Evolutionary conservation across 2,888 invertebrate species (phyloP), one percentile per base, ranked within the genome.

Genomic region (Andrena bucephala): DNA sequence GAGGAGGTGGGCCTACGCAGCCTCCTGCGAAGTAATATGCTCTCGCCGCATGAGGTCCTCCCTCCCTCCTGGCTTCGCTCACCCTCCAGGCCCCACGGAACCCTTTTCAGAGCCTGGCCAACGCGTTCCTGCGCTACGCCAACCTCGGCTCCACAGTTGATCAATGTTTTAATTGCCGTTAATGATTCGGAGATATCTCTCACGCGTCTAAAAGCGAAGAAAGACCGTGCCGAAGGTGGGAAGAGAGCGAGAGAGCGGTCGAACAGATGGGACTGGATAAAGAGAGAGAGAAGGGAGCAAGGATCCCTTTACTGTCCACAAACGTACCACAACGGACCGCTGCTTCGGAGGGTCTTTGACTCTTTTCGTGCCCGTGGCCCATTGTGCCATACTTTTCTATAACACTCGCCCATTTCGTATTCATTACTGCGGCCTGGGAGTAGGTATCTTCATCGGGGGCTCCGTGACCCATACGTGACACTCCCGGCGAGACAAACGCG

Each of bases 21-120:
- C 90, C 91, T 92, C 90, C 91, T 91, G 92, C 90, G 87, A 92
- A 92, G 92, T 92, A 92, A 92, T 92, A 92, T 92, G 90, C 92
- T 91, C 92, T 90, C 92, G 85, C 92, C 85, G 88, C 92, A 92
- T 90, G 92, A 90, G 90, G 92, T 92, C 92, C 79, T 83, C 84
- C 86, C 78, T 82, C 78, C 77, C 85, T 74, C 84, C 66, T 68
- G 65, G 67, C 65, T 71, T 77, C 82, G 77, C 85, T 84, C 87
- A 81, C 82, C 85, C 88, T 77, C 74, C 76, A 59, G 77, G 75
- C 83, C 65, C 70, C 70, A 20, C 69, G 73, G 68, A 84, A 87
- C 84, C 87, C 85, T 89, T 89, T 83, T 88, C 88, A 84, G 84
- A 62, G 83, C 77, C 73, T 69, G 74, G 74, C 82, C 75, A 65